phyloP scores from a whole-genome alignment of 2,797 vertebrate genomes.

The Protosalanx chinensis region DNA sequence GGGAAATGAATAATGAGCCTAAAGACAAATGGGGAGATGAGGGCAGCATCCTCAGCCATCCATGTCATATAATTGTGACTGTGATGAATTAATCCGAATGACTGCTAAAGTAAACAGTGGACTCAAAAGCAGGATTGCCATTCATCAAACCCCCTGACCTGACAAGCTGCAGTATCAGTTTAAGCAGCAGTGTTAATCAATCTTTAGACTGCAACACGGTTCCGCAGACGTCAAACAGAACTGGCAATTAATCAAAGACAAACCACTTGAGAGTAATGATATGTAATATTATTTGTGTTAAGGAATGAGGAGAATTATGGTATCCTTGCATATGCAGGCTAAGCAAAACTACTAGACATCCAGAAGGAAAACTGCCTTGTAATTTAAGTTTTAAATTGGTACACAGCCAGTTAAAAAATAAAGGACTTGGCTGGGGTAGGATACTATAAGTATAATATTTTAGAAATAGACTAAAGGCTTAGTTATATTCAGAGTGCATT shows the following conservation, averaged over 20 bases:
- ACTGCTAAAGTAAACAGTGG: conserved; percentile 67
- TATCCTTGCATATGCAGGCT: not conserved
- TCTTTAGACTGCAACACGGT: conserved; percentile 58
- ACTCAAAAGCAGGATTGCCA: conserved; percentile 63
- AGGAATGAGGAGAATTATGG: not conserved
- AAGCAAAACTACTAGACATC: not conserved
- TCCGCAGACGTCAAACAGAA: conserved; percentile 51
- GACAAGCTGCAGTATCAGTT: conserved; percentile 69
- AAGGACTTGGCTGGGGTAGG: no score
- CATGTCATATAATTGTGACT: conserved; percentile 70
- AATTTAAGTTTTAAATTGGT: no score
- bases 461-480: no score
- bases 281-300: conserved; percentile 11
- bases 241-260: conserved; percentile 60
- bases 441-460: no score
- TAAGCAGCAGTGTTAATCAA: conserved; percentile 62
- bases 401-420: no score
- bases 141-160: conserved; percentile 70
- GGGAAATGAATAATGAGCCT: conserved; percentile 63
- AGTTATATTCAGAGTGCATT: no score
- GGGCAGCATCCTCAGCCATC: conserved; percentile 56
- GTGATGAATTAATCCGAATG: conserved; percentile 70
- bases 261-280: conserved; percentile 35
- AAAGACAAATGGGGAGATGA: conserved; percentile 58
- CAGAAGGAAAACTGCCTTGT: no score